Conservation (phyloP, 2,888 invertebrate genomes). For the Dyspetes luteomarginatus region DNA sequence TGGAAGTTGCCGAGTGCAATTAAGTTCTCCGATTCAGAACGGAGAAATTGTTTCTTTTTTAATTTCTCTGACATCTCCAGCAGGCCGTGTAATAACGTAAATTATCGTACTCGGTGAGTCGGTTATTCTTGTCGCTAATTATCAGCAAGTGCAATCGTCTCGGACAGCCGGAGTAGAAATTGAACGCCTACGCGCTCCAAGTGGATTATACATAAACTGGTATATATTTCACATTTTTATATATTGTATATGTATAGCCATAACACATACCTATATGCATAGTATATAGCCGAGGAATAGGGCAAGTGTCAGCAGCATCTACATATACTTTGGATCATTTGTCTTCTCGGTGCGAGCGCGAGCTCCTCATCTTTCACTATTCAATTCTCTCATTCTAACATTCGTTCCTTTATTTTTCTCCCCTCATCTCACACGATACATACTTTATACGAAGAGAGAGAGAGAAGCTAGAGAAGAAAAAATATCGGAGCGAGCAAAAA, state of each 20-base stretch:
- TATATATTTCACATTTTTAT: background rate
- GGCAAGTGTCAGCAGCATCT: constrained; percentile 16
- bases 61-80: constrained; percentile 14
- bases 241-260: background rate
- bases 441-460: constrained; percentile 19
- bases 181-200: constrained; percentile 32
- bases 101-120: background rate
- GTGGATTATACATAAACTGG: constrained; percentile 1
- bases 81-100: constrained; percentile 7
- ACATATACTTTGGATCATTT: constrained; percentile 38
- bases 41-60: constrained; percentile 23
- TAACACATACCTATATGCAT: background rate
- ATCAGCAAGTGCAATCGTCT: constrained; percentile 37
- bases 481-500: constrained; percentile 48
- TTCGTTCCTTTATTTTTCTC: constrained; percentile 5
- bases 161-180: constrained; percentile 37
- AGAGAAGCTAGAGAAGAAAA: constrained; percentile 33
- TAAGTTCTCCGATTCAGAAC: too few species aligned
- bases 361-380: constrained; percentile 41
- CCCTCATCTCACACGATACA: constrained; percentile 8
- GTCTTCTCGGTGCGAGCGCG: constrained; percentile 25
- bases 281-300: background rate
- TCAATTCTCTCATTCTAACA: constrained; percentile 22
- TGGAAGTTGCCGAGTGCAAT: too few species aligned
- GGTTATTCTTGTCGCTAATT: constrained; percentile 50